Evolutionary conservation across 2,113 vertebrate genomes (phyloP), one percentile per base, ranked within the genome.

Genomic region (Salvelinus namaycush): DNA sequence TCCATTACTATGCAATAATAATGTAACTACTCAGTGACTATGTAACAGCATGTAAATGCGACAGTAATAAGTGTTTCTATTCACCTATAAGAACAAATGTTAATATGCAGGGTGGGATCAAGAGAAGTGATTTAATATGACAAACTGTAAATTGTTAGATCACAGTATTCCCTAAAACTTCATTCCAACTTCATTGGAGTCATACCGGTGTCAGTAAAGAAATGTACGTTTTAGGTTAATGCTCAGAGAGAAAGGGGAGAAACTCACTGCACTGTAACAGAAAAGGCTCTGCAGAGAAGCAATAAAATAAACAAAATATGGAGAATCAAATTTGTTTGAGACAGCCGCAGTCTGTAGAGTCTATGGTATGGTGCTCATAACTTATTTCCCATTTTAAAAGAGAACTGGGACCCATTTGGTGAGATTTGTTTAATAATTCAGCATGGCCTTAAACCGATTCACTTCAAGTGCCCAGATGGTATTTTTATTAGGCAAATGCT

Each of bases 401-500:
- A 79, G 77, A 87, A 70, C 71, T 27, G 81, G 79, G 82, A 83
- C 75, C 77, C 57, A 77, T 89, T 92, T 89, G 79, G 72, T 76
- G 73, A 84, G 83, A 89, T 86, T 83, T 87, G 84, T 86, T 91
- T 77, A 89, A 91, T 91, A 89, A 91, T 91, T 91, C 82, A 90
- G 73, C 70, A 81, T 68, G 8, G 85, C 90, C 84, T 83, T 87
- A 88, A 86, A 92, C 84, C 83, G 87, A 89, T 88, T 87, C 79
- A 83, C 78, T 90, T 88, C 79, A 87, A 87, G 85, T 85, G 73
- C 81, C 88, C 89, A 89, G 88, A 91, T 90, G 90, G 84, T 91
- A 84, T 89, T 91, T 90, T 88, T 92, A 89, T 90, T 89, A 83
- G 80, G 80, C 81, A 83, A 89, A 86, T 82, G 81, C 85, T 90